Evolutionary conservation across 2,888 invertebrate species (phyloP).

Genomic region (Hemistola chrysoprasaria): DNA sequence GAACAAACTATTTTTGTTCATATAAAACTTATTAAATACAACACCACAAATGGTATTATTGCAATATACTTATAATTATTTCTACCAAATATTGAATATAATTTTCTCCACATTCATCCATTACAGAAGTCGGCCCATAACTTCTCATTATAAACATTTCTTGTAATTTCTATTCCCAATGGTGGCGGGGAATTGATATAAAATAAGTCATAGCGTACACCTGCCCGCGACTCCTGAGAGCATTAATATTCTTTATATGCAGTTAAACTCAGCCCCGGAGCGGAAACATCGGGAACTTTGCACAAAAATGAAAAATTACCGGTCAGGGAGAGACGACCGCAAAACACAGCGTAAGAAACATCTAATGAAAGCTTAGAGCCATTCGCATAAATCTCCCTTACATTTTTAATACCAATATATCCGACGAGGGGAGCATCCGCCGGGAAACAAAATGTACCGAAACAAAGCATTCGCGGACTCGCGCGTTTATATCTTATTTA

Average conservation of each 20-base stretch:
- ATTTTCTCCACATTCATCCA: conserved; percentile 18
- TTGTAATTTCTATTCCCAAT: conserved; percentile 59
- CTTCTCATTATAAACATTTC: conserved; percentile 59
- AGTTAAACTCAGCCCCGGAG: conserved; percentile 72
- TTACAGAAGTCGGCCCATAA: conserved; percentile 41
- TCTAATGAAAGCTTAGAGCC: conserved; percentile 82
- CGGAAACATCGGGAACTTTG: conserved; percentile 73
- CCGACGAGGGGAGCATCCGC: conserved; percentile 71
- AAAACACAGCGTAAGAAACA: conserved; percentile 77
- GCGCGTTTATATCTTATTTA: conserved; percentile 80
- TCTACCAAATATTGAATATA: conserved; percentile 8
- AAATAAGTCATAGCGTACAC: conserved; percentile 76
- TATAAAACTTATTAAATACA: no score
- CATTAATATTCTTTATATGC: conserved; percentile 81
- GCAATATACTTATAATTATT: no score
- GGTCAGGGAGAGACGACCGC: conserved; percentile 80
- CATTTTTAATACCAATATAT: conserved; percentile 83
- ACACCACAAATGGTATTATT: no score
- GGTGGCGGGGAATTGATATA: conserved; percentile 64
- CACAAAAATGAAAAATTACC: conserved; percentile 79
- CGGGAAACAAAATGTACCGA: conserved; percentile 61
- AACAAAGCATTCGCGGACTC: conserved; percentile 73
- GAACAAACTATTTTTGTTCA: no score
- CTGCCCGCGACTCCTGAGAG: conserved; percentile 58
- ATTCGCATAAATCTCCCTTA: conserved; percentile 82